These are phyloP conservation scores for Muraenolepis orangiensis DNA, from an alignment of 2,797 vertebrate genomes.

Conservation along the genomic window DNA sequence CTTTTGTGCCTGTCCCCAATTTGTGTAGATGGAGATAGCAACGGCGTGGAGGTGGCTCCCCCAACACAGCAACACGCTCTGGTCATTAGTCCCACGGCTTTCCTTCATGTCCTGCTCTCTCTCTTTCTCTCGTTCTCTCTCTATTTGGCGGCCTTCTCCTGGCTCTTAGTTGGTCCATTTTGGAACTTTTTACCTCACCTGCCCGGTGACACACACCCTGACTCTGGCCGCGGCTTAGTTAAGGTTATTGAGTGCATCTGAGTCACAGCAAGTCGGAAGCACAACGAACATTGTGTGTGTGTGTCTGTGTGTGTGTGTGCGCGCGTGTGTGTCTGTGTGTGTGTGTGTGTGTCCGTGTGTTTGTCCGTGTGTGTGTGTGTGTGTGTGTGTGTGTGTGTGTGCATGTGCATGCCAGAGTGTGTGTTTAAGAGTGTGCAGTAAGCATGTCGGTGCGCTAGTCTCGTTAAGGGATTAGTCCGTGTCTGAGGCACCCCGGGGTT, in stretches of 20 bases:
- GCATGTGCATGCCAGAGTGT: conserved; percentile 15
- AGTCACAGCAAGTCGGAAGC: conserved; percentile 28
- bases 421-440: conserved; percentile 23
- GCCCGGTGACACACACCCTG: conserved; percentile 18
- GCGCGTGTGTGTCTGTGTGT: conserved; percentile 6
- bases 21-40: conserved; percentile 56
- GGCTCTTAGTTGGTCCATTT: conserved; percentile 29
- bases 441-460: conserved; percentile 57
- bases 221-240: background rate
- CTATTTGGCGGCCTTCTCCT: background rate
- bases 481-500: conserved; percentile 54
- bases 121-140: too few relatives aligned
- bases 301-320: conserved; percentile 9
- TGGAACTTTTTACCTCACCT: conserved; percentile 1
- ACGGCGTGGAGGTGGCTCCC: conserved; percentile 48
- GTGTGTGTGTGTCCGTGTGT: background rate
- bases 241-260: conserved; percentile 18
- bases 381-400: conserved; percentile 5
- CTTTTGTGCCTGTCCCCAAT: conserved; percentile 56
- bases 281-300: background rate
- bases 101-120: conserved; percentile 30
- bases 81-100: conserved; percentile 49
- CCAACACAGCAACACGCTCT: conserved; percentile 45
- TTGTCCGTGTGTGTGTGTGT: conserved; percentile 2
- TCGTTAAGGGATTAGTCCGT: conserved; percentile 57